Conservation (phyloP, 2,888 invertebrate genomes). For the Allygus modestus region DNA sequence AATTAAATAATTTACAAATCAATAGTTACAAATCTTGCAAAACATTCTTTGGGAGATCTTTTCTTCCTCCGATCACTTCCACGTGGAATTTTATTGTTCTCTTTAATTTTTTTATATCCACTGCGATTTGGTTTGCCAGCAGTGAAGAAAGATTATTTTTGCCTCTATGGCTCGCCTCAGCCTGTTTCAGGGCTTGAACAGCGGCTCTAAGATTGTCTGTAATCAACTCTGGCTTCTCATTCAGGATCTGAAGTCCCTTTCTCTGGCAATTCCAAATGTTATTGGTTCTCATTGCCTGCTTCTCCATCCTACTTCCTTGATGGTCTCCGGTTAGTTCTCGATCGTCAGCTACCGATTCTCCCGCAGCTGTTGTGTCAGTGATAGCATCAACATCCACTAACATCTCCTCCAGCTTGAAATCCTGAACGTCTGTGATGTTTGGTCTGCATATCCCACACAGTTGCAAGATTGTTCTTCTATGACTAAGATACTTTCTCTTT, state of each 20-base stretch:
- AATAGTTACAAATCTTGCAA: too few species aligned
- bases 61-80: too few species aligned
- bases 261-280: not conserved
- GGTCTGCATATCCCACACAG: not conserved
- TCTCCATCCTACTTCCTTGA: not conserved
- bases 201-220: not conserved
- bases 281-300: not conserved
- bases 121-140: too few species aligned
- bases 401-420: not conserved
- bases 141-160: too few species aligned
- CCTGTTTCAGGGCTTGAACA: not conserved
- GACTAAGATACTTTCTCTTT: not conserved
- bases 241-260: not conserved
- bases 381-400: not conserved
- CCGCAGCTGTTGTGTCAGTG: not conserved
- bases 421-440: not conserved
- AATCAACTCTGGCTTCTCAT: not conserved
- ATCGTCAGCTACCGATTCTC: not conserved
- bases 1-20: too few species aligned
- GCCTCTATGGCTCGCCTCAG: not conserved
- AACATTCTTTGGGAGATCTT: too few species aligned
- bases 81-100: not conserved
- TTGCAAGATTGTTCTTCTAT: not conserved
- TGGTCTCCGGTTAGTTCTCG: not conserved
- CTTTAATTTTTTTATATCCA: not conserved